Percentiles rank a stretch among this genome's conserved stretches.
Evolutionary conservation across 2,113 vertebrate species (phyloP).

Genomic region (Acrocephalus arundinaceus): DNA sequence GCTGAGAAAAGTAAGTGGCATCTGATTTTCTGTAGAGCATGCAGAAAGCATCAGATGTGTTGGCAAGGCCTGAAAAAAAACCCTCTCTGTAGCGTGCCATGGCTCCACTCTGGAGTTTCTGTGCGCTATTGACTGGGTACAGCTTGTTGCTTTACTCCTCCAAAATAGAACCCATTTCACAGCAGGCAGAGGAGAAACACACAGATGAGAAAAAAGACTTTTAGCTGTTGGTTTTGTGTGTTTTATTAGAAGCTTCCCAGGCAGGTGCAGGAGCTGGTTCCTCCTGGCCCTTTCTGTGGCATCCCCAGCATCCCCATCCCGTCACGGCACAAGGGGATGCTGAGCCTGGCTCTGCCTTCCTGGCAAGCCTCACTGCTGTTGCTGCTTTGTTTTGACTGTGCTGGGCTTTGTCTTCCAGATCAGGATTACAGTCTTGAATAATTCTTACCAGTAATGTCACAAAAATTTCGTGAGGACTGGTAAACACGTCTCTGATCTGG

Average conservation of each 20-base stretch:
- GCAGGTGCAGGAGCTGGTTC: background rate
- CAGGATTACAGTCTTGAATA: background rate
- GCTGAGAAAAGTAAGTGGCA: background rate
- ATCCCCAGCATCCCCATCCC: background rate
- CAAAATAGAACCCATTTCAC: background rate
- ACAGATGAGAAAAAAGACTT: background rate
- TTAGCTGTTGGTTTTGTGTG: background rate
- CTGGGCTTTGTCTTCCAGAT: background rate
- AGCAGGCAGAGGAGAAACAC: background rate
- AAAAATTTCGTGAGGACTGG: background rate
- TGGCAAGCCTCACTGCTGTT: background rate
- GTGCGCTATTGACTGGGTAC: background rate
- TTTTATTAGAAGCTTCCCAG: background rate
- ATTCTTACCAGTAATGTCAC: background rate
- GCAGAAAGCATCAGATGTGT: background rate
- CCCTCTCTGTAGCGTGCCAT: background rate
- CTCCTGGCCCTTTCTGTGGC: background rate
- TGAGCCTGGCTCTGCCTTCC: background rate
- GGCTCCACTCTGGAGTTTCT: background rate
- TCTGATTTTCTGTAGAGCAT: background rate
- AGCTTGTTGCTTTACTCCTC: background rate
- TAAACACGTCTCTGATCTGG: background rate
- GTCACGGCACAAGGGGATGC: rapidly evolving
- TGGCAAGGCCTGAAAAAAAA: background rate
- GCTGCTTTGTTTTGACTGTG: background rate